Conservation (phyloP, 2,113 vertebrate species). For the Clarias gariepinus region DNA sequence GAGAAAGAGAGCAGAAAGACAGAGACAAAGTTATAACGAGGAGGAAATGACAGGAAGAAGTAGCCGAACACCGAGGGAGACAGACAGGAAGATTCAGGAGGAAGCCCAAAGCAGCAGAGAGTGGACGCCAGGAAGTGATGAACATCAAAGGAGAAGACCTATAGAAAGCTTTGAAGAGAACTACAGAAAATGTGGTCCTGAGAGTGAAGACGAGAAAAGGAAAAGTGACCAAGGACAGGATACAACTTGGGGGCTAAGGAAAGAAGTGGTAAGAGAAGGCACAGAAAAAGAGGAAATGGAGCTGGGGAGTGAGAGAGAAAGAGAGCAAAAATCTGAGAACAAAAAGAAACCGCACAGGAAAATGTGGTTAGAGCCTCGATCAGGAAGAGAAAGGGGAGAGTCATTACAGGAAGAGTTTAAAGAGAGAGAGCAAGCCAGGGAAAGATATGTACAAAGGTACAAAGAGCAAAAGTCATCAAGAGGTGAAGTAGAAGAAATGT, state of each 20-base stretch:
- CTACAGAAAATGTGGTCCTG: constrained; percentile 37
- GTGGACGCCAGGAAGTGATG: constrained; percentile 56
- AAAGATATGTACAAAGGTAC: constrained; percentile 56
- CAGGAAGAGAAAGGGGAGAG: constrained; percentile 53
- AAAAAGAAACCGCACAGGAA: constrained; percentile 52
- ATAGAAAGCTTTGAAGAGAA: constrained; percentile 51
- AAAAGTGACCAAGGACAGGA: constrained; percentile 16
- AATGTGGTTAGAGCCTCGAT: constrained; percentile 73
- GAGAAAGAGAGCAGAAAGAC: constrained; percentile 29
- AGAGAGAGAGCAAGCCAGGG: constrained; percentile 53
- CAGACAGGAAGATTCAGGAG: constrained; percentile 25
- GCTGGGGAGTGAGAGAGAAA: constrained; percentile 28
- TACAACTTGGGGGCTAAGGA: not conserved
- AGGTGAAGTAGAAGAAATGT: constrained; percentile 23
- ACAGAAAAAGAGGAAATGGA: constrained; percentile 27
- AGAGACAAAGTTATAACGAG: constrained; percentile 30
- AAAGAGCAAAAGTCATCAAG: constrained; percentile 27
- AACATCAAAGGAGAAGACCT: constrained; percentile 30
- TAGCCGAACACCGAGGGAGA: constrained; percentile 36
- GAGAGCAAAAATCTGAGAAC: not conserved
- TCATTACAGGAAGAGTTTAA: constrained; percentile 42
- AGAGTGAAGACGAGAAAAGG: constrained; percentile 43
- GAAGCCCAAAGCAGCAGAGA: constrained; percentile 60
- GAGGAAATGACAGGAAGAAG: constrained; percentile 31
- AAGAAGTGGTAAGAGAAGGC: constrained; percentile 35